phyloP scores from a whole-genome alignment of 2,888 invertebrate species.

The Napeogenes sylphis region DNA sequence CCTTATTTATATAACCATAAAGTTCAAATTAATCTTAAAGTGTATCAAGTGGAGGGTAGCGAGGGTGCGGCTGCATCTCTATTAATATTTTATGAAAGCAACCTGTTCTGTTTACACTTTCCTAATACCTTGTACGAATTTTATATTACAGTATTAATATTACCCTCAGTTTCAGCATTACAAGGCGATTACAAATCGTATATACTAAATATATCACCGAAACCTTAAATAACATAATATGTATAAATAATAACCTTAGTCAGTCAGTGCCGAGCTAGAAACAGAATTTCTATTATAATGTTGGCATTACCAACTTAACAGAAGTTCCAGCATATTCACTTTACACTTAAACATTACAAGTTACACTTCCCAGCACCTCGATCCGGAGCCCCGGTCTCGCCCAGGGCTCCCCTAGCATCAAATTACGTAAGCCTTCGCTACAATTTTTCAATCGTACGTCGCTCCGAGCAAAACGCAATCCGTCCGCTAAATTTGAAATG shows the following conservation, averaged over 20 bases:
- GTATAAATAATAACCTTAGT: too few relatives aligned
- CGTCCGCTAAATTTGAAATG: slow-evolving; percentile 52
- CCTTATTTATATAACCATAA: slow-evolving; percentile 8
- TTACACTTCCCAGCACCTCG: slow-evolving; percentile 19
- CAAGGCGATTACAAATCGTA: too few relatives aligned
- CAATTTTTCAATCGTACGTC: slow-evolving; percentile 70
- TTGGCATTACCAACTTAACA: too few relatives aligned
- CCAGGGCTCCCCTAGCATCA: slow-evolving; percentile 47
- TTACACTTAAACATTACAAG: slow-evolving; percentile 17
- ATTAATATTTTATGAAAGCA: slow-evolving; percentile 70
- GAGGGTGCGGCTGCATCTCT: slow-evolving; percentile 58
- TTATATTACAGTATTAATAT: background rate
- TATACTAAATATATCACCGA: too few relatives aligned
- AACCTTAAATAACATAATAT: too few relatives aligned
- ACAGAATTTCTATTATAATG: too few relatives aligned
- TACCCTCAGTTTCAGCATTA: background rate
- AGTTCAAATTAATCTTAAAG: slow-evolving; percentile 12
- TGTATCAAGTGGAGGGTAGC: slow-evolving; percentile 25
- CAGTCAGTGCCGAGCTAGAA: too few relatives aligned
- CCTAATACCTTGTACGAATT: slow-evolving; percentile 20
- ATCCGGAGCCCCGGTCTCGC: slow-evolving; percentile 32
- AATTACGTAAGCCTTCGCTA: slow-evolving; percentile 62
- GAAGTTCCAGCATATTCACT: slow-evolving; percentile 1
- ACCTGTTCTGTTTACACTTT: slow-evolving; percentile 65
- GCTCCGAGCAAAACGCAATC: slow-evolving; percentile 53